Percentiles rank a stretch among this genome's conserved stretches.
Conservation (phyloP, 2,113 vertebrate species). For the Otis tarda region DNA sequence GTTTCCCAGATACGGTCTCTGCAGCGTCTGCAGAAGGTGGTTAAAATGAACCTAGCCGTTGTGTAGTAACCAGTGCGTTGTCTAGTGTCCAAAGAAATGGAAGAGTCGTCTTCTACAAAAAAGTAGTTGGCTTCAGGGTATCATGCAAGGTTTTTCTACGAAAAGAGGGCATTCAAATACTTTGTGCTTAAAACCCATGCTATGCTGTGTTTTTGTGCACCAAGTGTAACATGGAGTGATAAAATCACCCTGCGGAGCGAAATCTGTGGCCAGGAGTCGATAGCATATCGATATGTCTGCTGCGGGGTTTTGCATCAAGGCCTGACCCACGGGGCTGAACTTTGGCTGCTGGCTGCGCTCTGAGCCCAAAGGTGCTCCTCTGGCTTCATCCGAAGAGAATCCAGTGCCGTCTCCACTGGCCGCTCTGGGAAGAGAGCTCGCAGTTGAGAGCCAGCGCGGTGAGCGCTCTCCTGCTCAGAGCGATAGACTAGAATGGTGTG, state of each 20-base stretch:
- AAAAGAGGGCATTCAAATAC: not conserved
- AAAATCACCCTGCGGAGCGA: not conserved
- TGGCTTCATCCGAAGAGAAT: too few relatives aligned
- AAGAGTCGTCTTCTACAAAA: not conserved
- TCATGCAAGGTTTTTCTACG: too few relatives aligned
- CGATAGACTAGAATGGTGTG: rapidly evolving
- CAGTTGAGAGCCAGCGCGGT: rapidly evolving
- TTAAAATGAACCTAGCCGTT: too few relatives aligned
- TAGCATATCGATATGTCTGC: rapidly evolving
- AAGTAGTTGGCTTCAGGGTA: not conserved
- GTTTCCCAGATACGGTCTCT: not conserved
- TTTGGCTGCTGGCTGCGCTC: not conserved
- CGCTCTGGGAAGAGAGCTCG: not conserved
- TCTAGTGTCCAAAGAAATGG: not conserved
- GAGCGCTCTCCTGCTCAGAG: not conserved
- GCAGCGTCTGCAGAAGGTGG: not conserved
- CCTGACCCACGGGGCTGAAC: not conserved
- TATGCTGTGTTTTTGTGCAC: rapidly evolving
- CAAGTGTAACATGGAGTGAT: rapidly evolving
- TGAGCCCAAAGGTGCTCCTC: not conserved
- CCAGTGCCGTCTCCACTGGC: rapidly evolving
- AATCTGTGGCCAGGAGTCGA: rapidly evolving
- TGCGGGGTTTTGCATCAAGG: not conserved
- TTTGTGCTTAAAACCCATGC: rapidly evolving
- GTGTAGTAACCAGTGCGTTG: rapidly evolving